phyloP scores from a whole-genome alignment of 2,888 invertebrate species.

The Catocala sponsa region DNA sequence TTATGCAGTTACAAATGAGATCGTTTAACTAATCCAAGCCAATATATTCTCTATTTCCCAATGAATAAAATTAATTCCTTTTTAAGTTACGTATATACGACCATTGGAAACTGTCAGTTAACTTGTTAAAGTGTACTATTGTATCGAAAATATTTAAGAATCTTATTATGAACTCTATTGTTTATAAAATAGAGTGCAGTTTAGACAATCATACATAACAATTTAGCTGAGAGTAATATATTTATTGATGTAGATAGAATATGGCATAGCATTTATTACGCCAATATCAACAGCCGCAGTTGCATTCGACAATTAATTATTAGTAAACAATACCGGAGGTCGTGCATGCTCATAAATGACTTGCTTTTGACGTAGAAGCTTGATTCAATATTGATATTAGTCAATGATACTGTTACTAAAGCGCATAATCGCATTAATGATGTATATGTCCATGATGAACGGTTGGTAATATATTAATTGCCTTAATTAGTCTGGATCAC shows the following conservation, averaged over 20 bases:
- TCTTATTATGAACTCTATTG: constrained; percentile 43
- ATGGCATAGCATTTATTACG: constrained; percentile 81
- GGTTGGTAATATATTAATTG: constrained; percentile 43
- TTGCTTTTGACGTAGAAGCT: constrained; percentile 52
- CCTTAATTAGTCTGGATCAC: constrained; percentile 37
- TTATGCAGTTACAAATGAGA: constrained; percentile 48
- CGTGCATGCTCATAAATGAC: constrained; percentile 76
- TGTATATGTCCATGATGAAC: constrained; percentile 13
- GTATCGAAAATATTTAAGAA: constrained; percentile 12
- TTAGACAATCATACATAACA: constrained; percentile 34
- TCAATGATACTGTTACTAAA: constrained; percentile 44
- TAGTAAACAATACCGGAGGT: constrained; percentile 80
- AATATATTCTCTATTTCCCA: constrained; percentile 85
- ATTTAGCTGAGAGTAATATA: constrained; percentile 48
- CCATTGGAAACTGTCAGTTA: constrained; percentile 63
- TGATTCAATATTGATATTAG: constrained; percentile 63
- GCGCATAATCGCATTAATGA: constrained; percentile 40
- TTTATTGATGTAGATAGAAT: constrained; percentile 72
- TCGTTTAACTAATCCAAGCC: constrained; percentile 84
- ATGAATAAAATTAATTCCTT: constrained; percentile 84
- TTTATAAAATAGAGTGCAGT: constrained; percentile 41
- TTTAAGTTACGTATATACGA: constrained; percentile 77
- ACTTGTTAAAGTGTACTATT: constrained; percentile 40
- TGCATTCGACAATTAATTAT: constrained; percentile 86
- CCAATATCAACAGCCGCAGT: constrained; percentile 82